Percentiles rank a stretch among this genome's conserved stretches.
These are phyloP conservation scores for Gallinago undulata DNA, from an alignment of 2,113 vertebrate genomes.

Conservation along the genomic window DNA sequence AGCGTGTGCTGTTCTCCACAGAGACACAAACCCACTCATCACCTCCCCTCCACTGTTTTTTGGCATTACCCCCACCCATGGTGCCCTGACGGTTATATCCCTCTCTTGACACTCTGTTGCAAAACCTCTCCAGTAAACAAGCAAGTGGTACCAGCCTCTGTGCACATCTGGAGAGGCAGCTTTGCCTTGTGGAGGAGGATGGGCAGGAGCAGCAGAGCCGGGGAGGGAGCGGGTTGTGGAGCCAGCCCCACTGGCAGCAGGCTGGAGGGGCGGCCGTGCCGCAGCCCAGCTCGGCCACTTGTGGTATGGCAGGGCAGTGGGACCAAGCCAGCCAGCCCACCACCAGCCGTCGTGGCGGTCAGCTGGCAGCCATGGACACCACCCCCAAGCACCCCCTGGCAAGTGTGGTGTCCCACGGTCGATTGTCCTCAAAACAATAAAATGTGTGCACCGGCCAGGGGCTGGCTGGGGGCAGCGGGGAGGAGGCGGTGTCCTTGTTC, in stretches of 20 bases:
- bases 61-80: rapidly evolving
- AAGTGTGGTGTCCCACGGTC: rapidly evolving
- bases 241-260: not conserved
- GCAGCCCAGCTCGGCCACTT: rapidly evolving
- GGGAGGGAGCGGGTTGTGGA: rapidly evolving
- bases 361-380: not conserved
- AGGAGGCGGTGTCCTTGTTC: not conserved
- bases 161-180: not conserved
- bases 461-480: not conserved
- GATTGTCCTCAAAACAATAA: not conserved
- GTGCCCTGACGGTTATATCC: not conserved
- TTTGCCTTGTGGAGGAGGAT: not conserved
- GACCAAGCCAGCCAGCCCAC: rapidly evolving
- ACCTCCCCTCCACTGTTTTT: not conserved
- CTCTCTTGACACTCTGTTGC: not conserved
- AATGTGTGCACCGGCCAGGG: no score
- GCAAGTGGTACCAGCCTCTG: not conserved
- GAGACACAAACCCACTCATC: not conserved
- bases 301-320: not conserved
- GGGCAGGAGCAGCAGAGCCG: not conserved
- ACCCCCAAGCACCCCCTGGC: no score
- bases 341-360: rapidly evolving
- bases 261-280: rapidly evolving
- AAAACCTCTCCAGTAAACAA: slow-evolving; percentile 3
- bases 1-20: not conserved